These are phyloP conservation scores for Trematomus loennbergii DNA, from an alignment of 2,113 vertebrate genomes.

Conservation along the genomic window DNA sequence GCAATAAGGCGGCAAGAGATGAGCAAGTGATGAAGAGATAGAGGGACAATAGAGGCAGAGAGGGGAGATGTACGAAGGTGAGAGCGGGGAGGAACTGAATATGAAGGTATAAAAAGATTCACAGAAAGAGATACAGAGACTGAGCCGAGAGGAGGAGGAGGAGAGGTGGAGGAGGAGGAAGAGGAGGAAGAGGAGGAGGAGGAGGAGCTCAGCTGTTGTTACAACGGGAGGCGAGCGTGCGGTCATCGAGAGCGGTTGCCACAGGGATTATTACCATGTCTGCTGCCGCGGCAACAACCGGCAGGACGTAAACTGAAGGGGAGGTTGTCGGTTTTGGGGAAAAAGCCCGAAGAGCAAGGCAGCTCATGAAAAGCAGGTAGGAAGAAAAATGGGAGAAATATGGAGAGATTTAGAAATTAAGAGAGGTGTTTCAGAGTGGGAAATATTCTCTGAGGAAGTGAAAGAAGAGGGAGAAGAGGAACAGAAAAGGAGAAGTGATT, in stretches of 20 bases:
- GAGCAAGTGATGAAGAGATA: constrained; percentile 15
- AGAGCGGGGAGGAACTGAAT: background rate
- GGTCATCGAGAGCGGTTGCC: constrained; percentile 50
- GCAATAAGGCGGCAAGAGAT: constrained; percentile 1
- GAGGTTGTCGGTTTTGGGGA: constrained; percentile 13
- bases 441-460: constrained; percentile 16
- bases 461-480: constrained; percentile 7
- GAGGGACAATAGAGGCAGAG: constrained; percentile 17
- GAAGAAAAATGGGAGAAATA: too few species aligned
- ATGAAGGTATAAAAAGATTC: background rate
- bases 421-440: too few species aligned
- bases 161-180: background rate
- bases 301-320: constrained; percentile 38
- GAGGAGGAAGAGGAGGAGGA: constrained; percentile 14
- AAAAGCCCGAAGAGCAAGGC: constrained; percentile 51
- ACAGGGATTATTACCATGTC: constrained; percentile 60
- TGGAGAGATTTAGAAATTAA: too few species aligned
- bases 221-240: constrained; percentile 22
- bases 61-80: constrained; percentile 1
- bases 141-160: background rate
- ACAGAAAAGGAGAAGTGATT: constrained; percentile 20
- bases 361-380: constrained; percentile 30
- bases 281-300: constrained; percentile 41
- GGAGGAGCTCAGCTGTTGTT: constrained; percentile 52
- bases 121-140: background rate